Conservation (phyloP, 2,797 vertebrate genomes). For the Streptopelia turtur region DNA sequence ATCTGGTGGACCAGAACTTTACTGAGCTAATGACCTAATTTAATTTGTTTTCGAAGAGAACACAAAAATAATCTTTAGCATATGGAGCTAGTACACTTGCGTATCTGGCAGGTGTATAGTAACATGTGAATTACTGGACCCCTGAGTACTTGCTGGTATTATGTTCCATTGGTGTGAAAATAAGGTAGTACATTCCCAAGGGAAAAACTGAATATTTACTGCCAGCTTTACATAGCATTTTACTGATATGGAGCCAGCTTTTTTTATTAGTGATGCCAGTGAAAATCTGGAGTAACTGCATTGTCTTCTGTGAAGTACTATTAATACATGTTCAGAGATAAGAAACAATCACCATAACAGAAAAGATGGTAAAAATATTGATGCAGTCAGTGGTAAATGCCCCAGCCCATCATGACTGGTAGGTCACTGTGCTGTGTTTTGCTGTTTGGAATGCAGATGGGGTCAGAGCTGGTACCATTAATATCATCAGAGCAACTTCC, state of each 20-base stretch:
- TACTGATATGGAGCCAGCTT: neutral
- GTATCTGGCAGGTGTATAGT: neutral
- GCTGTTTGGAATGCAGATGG: neutral
- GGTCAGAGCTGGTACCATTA: neutral
- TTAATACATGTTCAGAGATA: neutral
- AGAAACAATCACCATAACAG: neutral
- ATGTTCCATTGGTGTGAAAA: neutral
- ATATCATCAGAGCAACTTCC: neutral
- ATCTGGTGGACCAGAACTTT: neutral
- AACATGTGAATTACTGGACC: neutral
- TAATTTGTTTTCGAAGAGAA: conserved; percentile 18
- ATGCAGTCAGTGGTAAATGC: neutral
- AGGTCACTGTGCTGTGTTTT: neutral
- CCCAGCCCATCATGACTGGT: neutral
- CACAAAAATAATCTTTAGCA: neutral
- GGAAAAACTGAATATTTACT: conserved; percentile 20
- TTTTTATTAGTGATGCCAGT: neutral
- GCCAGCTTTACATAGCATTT: neutral
- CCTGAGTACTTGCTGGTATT: neutral
- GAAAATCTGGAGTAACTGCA: neutral
- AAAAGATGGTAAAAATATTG: neutral
- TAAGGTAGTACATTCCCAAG: neutral
- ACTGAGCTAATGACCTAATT: neutral
- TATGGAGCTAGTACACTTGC: neutral
- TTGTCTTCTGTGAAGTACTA: neutral